Conservation (phyloP, 1,140 invertebrate species). For the Aphelinus atriplicis region DNA sequence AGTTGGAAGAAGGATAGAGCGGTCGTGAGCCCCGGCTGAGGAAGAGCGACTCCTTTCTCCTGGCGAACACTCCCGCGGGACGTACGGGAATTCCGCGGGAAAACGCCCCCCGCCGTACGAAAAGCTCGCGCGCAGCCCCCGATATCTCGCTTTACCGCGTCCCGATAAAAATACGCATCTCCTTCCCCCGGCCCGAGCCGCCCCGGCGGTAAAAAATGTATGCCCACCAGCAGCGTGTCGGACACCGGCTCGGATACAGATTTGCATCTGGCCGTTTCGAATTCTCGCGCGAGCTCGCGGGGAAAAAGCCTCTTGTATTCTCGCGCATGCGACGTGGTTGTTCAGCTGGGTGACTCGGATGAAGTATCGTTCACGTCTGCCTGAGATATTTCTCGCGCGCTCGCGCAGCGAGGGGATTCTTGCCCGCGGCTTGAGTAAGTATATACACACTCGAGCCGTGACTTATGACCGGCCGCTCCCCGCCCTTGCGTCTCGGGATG, state of each 20-base stretch:
- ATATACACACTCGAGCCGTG: too few relatives aligned
- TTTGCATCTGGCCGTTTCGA: background rate
- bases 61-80: slow-evolving; percentile 8
- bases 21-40: background rate
- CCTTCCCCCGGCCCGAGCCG: background rate
- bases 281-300: background rate
- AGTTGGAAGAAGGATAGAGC: background rate
- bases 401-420: too few relatives aligned
- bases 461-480: too few relatives aligned
- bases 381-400: slow-evolving; percentile 5
- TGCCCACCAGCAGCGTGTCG: too few relatives aligned
- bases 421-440: too few relatives aligned
- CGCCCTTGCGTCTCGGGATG: too few relatives aligned
- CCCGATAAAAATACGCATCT: slow-evolving; percentile 24
- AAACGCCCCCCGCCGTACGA: background rate
- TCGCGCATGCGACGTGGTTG: background rate
- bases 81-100: background rate
- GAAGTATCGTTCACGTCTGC: slow-evolving; percentile 10
- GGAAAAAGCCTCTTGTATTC: too few relatives aligned
- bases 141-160: slow-evolving; percentile 7
- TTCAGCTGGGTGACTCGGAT: background rate
- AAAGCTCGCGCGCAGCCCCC: background rate
- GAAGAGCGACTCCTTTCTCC: background rate
- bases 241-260: background rate
- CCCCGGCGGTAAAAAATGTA: slow-evolving; percentile 21